phyloP scores from a whole-genome alignment of 2,113 vertebrate species.

The Scomber colias region DNA sequence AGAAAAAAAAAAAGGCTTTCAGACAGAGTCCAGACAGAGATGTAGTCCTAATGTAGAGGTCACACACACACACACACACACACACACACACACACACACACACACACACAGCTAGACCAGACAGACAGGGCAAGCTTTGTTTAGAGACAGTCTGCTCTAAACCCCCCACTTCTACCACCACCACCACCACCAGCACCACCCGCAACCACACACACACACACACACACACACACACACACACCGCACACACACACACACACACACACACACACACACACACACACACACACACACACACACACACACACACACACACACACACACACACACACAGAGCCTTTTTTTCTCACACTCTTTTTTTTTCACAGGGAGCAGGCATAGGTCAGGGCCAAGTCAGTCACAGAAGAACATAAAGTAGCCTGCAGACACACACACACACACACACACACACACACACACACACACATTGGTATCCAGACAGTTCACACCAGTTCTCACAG shows the following conservation, averaged over 20 bases:
- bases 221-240: constrained; percentile 40
- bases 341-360: constrained; percentile 68
- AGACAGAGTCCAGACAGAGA: constrained; percentile 52
- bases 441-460: constrained; percentile 33
- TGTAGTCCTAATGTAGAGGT: constrained; percentile 30
- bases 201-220: constrained; percentile 15
- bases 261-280: constrained; percentile 38
- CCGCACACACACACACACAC: constrained; percentile 11
- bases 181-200: too few species aligned
- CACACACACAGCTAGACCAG: constrained; percentile 31
- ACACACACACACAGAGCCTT: constrained; percentile 32
- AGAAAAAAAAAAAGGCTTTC: constrained; percentile 23
- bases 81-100: constrained; percentile 37
- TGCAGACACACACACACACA: constrained; percentile 27
- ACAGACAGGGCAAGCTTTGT: constrained; percentile 76
- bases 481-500: constrained; percentile 43
- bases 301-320: constrained; percentile 31
- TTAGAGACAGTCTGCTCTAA: constrained; percentile 65
- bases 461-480: constrained; percentile 27
- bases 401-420: constrained; percentile 46
- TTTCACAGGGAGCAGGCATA: constrained; percentile 57
- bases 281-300: background rate
- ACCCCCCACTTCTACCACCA: constrained; percentile 16
- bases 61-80: constrained; percentile 35
- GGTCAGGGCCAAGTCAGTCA: constrained; percentile 73